Conservation (phyloP, 2,113 vertebrate genomes). For the Coreoperca whiteheadi region DNA sequence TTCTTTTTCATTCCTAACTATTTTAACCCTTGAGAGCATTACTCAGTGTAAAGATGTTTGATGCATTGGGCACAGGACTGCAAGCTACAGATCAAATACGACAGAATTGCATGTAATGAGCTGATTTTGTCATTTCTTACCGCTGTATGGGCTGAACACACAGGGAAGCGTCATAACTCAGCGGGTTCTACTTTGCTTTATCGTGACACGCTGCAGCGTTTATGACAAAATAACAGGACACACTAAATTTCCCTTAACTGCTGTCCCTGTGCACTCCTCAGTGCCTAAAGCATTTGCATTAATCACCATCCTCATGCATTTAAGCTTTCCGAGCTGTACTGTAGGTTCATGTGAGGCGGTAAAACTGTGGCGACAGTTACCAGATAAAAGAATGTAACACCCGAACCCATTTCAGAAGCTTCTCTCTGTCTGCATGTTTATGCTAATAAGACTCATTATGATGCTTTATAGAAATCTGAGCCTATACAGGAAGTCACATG, state of each 20-base stretch:
- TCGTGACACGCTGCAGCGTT: conserved; percentile 30
- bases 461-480: conserved; percentile 65
- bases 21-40: conserved; percentile 29
- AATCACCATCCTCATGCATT: conserved; percentile 42
- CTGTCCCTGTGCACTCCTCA: conserved; percentile 27
- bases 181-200: conserved; percentile 38
- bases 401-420: conserved; percentile 19
- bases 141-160: conserved; percentile 11
- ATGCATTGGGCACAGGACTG: background rate
- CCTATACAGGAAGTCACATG: conserved; percentile 61
- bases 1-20: conserved; percentile 19
- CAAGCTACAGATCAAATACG: conserved; percentile 52
- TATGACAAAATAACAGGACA: conserved; percentile 57
- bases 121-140: conserved; percentile 40
- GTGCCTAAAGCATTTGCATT: conserved; percentile 49
- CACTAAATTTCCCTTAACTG: conserved; percentile 45
- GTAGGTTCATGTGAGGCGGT: conserved; percentile 24
- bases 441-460: conserved; percentile 72
- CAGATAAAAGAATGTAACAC: conserved; percentile 39
- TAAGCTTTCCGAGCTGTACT: background rate
- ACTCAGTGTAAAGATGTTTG: conserved; percentile 4
- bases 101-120: conserved; percentile 46
- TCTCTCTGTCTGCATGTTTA: conserved; percentile 60
- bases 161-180: conserved; percentile 33
- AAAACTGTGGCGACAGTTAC: conserved; percentile 51